Evolutionary conservation across 1,140 invertebrate species (phyloP).

Genomic region (Drosophila sproati): DNA sequence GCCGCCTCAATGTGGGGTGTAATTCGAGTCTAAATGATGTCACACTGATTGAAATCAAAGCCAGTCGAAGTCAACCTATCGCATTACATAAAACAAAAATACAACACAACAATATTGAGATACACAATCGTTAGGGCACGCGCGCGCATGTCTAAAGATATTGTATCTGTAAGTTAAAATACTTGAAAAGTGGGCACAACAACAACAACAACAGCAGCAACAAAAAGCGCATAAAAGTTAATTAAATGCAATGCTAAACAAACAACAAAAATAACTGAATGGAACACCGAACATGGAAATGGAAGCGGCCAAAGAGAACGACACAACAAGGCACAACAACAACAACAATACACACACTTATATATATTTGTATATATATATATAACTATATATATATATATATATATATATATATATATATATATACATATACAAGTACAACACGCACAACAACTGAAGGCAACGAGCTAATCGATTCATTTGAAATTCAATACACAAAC

Average conservation of each 20-base stretch:
- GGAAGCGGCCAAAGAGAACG: constrained; percentile 52
- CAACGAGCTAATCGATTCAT: constrained; percentile 77
- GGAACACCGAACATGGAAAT: constrained; percentile 38
- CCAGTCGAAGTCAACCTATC: constrained; percentile 16
- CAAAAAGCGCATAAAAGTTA: constrained; percentile 77
- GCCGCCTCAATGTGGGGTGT: background rate
- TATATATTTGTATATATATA: constrained; percentile 8
- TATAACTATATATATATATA: constrained; percentile 13
- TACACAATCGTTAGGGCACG: constrained; percentile 17
- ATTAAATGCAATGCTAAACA: constrained; percentile 74
- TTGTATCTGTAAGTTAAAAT: constrained; percentile 49
- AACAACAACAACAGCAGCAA: background rate
- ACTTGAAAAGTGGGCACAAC: constrained; percentile 37
- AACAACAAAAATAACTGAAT: constrained; percentile 42
- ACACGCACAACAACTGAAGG: constrained; percentile 61
- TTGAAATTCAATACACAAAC: constrained; percentile 80
- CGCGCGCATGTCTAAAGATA: constrained; percentile 33
- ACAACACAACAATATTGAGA: background rate
- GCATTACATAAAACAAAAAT: constrained; percentile 37
- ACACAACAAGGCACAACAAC: constrained; percentile 25
- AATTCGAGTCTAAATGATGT: constrained; percentile 45
- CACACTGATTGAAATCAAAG: constrained; percentile 47
- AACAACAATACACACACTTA: constrained; percentile 44
- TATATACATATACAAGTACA: constrained; percentile 6
- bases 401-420: constrained; percentile 31